These are phyloP conservation scores for Drosophila tsacasi DNA, from an alignment of 1,140 invertebrate genomes.

Conservation along the genomic window DNA sequence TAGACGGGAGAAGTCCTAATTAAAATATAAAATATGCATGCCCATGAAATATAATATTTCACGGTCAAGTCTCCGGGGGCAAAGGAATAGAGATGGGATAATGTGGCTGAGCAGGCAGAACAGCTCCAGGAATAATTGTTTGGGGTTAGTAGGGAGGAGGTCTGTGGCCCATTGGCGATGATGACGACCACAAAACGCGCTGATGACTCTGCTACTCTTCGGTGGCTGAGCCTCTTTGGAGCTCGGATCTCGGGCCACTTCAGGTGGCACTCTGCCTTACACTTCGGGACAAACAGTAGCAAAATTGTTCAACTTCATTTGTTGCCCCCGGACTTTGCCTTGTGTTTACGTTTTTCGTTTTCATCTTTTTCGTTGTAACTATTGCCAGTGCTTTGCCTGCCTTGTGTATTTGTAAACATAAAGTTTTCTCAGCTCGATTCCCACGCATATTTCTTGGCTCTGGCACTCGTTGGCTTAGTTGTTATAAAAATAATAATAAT, in stretches of 20 bases:
- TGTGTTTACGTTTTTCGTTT: conserved; percentile 47
- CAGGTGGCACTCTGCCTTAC: conserved; percentile 58
- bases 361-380: conserved; percentile 30
- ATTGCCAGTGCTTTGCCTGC: conserved; percentile 34
- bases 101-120: conserved; percentile 24
- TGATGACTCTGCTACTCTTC: conserved; percentile 66
- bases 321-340: conserved; percentile 40
- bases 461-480: conserved; percentile 23
- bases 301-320: conserved; percentile 75
- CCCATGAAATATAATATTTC: conserved; percentile 47
- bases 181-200: conserved; percentile 65
- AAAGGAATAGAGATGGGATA: conserved; percentile 41
- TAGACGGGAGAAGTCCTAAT: conserved; percentile 31
- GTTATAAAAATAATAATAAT: conserved; percentile 71
- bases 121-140: conserved; percentile 28
- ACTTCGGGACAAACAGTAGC: conserved; percentile 67
- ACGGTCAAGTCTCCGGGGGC: conserved; percentile 40
- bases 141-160: conserved; percentile 18
- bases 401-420: conserved; percentile 58
- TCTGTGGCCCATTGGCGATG: conserved; percentile 6
- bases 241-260: conserved; percentile 30
- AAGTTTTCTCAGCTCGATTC: conserved; percentile 71
- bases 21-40: conserved; percentile 57
- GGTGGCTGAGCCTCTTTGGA: conserved; percentile 7
- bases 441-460: conserved; percentile 67